Evolutionary conservation across 2,888 invertebrate species (phyloP).

Genomic region (Microdon myrmicae): DNA sequence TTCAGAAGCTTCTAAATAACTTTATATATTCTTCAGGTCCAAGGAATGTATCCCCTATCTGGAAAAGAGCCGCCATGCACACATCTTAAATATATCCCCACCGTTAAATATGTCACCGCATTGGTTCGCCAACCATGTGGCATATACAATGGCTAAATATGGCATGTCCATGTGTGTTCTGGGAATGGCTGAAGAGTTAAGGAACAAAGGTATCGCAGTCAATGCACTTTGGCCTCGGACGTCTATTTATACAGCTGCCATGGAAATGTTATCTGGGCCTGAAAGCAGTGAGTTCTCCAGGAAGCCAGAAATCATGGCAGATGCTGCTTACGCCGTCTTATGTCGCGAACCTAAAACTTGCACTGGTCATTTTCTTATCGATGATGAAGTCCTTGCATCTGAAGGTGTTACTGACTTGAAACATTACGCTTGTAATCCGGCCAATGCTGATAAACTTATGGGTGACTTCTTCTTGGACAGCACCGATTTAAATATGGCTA

Average conservation of each 20-base stretch:
- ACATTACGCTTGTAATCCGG: conserved; percentile 85
- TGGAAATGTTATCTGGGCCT: conserved; percentile 82
- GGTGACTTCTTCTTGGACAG: conserved; percentile 87
- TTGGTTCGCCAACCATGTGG: conserved; percentile 92
- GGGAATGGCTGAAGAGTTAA: conserved; percentile 96
- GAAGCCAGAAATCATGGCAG: conserved; percentile 66
- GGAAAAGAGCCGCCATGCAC: conserved; percentile 87
- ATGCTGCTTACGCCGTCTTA: conserved; percentile 63
- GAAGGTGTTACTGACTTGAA: conserved; percentile 86
- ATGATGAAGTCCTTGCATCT: conserved; percentile 84
- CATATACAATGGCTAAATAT: conserved; percentile 98
- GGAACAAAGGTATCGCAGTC: conserved; percentile 83
- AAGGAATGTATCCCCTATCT: conserved; percentile 89
- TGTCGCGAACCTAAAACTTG: conserved; percentile 78
- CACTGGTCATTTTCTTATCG: conserved; percentile 92
- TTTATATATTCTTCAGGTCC: conserved; percentile 73
- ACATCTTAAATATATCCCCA: conserved; percentile 94
- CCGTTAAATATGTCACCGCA: conserved; percentile 87
- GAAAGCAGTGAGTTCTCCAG: conserved; percentile 62
- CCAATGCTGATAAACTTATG: conserved; percentile 75
- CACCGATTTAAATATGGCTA: conserved; percentile 28
- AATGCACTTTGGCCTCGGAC: conserved; percentile 98
- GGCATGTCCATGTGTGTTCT: conserved; percentile 99
- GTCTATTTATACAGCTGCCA: conserved; percentile 93
- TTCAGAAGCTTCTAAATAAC: background rate